Evolutionary conservation across 2,888 invertebrate species (phyloP), one percentile per base, ranked within the genome.

Genomic region (Eledona agricola): DNA sequence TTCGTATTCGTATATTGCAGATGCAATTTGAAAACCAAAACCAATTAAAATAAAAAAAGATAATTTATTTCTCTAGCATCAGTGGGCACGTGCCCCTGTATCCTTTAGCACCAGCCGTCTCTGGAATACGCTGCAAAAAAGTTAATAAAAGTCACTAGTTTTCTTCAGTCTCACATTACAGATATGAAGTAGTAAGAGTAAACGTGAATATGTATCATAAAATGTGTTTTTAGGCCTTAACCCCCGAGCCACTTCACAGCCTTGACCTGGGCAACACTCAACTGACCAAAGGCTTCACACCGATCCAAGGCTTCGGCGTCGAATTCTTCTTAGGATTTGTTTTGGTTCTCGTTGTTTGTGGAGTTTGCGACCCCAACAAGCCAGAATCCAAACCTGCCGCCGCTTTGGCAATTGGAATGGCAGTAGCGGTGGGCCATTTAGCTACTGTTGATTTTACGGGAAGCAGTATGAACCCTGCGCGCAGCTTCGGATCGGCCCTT

Each of bases 381-480:
- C 83, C 84, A 3, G 92, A 94, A 72, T 83, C 89, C 66, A 90
- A 89, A 67, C 84, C 87, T 20, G 86, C 90, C 0, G 93, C 90
- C 0, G 90, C 95, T 0, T 78, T 96, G 35, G 88, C 93, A 47
- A 95, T 96, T 67, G 96, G 96, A 0, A 81, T 96, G 62, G 84
- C 94, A 0, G 90, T 96, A 29, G 85, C 89, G 0, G 79, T 92
- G 54, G 90, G 93, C 3, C 95, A 96, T 74, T 79, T 95, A 62
- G 85, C 89, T 45, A 89, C 89, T 6, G 89, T 95, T 69, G 86
- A 88, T 77, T 85, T 83, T 70, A 94, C 95, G 4, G 93, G 94
- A 28, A 85, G 93, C 22, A 89, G 93, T 65, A 94, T 95, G 94
- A 95, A 95, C 78, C 93, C 95, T 0, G 95, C 95, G 0, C 82